Percentiles rank a stretch among this genome's conserved stretches.
Evolutionary conservation across 2,113 vertebrate species (phyloP).

Genomic region (Terrapene triunguis): DNA sequence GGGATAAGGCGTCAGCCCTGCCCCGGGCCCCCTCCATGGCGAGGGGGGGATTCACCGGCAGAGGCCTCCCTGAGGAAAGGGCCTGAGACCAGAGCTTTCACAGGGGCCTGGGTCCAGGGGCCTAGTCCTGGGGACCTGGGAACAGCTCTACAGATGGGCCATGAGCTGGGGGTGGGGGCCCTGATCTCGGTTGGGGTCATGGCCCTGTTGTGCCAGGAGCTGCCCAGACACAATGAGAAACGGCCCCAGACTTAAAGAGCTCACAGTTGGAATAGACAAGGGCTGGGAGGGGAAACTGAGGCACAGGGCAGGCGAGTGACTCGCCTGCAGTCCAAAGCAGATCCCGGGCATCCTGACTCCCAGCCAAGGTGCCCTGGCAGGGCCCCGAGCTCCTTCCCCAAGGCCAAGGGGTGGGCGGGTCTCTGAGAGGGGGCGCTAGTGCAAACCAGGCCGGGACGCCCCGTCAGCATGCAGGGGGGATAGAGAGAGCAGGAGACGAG

Average conservation of each 20-base stretch:
- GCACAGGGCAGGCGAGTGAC: not conserved
- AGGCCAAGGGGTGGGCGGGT: too few relatives aligned
- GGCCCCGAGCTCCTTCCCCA: too few relatives aligned
- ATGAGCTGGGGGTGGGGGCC: not conserved
- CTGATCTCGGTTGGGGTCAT: not conserved
- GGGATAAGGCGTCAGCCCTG: too few relatives aligned
- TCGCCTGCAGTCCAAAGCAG: not conserved
- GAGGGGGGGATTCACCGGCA: too few relatives aligned
- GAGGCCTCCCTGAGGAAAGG: not conserved
- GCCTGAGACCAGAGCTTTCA: not conserved
- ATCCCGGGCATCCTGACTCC: not conserved
- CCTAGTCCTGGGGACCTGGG: not conserved
- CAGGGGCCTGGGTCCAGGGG: not conserved
- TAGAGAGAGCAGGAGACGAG: constrained; percentile 39
- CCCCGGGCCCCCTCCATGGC: too few relatives aligned
- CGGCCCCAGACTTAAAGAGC: not conserved
- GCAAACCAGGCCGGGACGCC: not conserved
- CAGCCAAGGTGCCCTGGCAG: not conserved
- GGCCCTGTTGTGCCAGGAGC: too few relatives aligned
- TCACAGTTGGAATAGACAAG: not conserved
- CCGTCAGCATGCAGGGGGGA: not conserved
- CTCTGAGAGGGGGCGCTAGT: not conserved
- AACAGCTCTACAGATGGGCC: not conserved
- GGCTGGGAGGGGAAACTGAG: not conserved
- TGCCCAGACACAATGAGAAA: too few relatives aligned